Conservation (phyloP, 2,888 invertebrate genomes). For the Deilephila porcellus region DNA sequence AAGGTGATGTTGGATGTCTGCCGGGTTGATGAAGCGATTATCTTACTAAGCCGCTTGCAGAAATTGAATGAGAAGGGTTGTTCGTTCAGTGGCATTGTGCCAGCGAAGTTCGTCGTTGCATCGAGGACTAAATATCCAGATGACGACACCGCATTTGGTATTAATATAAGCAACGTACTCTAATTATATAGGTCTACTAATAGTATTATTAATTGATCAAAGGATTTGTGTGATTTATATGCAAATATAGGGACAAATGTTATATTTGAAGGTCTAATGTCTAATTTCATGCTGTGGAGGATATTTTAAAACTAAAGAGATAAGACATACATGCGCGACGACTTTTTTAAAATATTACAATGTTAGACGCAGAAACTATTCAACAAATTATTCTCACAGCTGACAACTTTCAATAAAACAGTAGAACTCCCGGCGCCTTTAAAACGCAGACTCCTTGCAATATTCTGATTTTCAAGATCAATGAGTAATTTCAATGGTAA, state of each 20-base stretch:
- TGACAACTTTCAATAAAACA: constrained; percentile 17
- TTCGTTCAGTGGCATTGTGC: constrained; percentile 8
- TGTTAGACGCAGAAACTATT: background rate
- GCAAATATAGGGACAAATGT: background rate
- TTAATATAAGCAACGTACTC: background rate
- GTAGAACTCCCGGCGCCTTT: background rate
- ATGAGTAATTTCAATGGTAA: constrained; percentile 13
- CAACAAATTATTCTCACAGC: constrained; percentile 10
- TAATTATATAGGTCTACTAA: background rate
- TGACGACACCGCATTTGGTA: constrained; percentile 4
- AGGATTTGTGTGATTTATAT: background rate
- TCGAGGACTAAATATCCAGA: constrained; percentile 10
- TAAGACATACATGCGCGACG: no score
- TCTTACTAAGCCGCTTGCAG: constrained; percentile 21
- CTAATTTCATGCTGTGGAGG: no score
- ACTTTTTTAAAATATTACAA: background rate
- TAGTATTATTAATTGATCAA: background rate
- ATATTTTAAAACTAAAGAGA: no score
- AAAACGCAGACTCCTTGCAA: constrained; percentile 19
- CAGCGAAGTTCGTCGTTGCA: constrained; percentile 5
- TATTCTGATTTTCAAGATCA: constrained; percentile 26
- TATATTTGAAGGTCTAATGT: no score
- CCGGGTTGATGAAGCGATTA: constrained; percentile 18
- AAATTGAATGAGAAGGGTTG: constrained; percentile 21
- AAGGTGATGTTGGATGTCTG: constrained; percentile 16